Conservation (phyloP, 2,888 invertebrate species). For the Drosophila neotestacea region DNA sequence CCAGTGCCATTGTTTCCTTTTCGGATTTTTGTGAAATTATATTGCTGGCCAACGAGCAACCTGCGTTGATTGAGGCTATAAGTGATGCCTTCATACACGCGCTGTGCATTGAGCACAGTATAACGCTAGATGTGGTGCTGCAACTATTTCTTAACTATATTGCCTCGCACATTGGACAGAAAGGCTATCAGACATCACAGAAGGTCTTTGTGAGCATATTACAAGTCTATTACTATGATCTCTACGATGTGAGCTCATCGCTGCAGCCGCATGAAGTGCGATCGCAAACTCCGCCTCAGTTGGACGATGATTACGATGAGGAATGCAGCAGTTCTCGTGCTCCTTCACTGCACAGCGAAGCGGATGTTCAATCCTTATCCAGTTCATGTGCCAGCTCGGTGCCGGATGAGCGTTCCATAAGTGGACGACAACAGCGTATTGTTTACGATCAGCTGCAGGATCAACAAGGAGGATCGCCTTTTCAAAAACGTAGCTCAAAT, state of each 20-base stretch:
- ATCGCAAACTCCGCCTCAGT: constrained; percentile 78
- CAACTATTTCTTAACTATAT: constrained; percentile 89
- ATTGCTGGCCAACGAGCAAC: constrained; percentile 79
- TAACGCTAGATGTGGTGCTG: constrained; percentile 83
- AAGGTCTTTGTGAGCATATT: constrained; percentile 86
- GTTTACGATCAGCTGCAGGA: constrained; percentile 81
- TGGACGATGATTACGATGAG: constrained; percentile 73
- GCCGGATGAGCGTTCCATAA: constrained; percentile 75
- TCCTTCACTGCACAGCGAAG: constrained; percentile 77
- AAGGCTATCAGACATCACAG: constrained; percentile 85
- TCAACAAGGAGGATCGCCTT: constrained; percentile 64
- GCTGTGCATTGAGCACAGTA: constrained; percentile 82
- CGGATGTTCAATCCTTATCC: constrained; percentile 79
- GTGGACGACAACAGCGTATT: constrained; percentile 72
- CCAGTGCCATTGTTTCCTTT: constrained; percentile 76
- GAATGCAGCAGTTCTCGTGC: constrained; percentile 78
- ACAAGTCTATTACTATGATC: constrained; percentile 86
- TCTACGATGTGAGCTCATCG: constrained; percentile 81
- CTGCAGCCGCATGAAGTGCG: constrained; percentile 72
- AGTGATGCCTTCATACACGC: constrained; percentile 84
- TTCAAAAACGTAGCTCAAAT: constrained; percentile 78
- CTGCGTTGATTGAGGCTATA: constrained; percentile 82
- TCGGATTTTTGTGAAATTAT: constrained; percentile 84
- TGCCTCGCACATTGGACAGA: constrained; percentile 88
- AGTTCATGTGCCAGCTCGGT: constrained; percentile 79